These are phyloP conservation scores for Vimba vimba DNA, from an alignment of 2,113 vertebrate species.

Conservation along the genomic window DNA sequence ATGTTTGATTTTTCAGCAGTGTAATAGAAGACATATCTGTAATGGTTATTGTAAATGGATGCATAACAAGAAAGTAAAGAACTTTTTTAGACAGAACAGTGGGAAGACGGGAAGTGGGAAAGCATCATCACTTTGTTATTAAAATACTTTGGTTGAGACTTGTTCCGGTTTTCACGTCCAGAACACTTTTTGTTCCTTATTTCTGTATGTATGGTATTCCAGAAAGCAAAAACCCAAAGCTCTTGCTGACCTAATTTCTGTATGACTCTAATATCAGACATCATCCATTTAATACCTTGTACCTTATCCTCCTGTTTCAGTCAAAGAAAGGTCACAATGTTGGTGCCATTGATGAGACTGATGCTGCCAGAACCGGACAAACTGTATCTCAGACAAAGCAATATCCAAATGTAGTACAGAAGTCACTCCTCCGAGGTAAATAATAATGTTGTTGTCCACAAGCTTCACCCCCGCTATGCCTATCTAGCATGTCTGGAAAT, in stretches of 20 bases:
- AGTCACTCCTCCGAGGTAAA: conserved; percentile 71
- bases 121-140: neutral
- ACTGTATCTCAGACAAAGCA: conserved; percentile 3
- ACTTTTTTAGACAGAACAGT: neutral
- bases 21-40: neutral
- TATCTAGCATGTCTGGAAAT: conserved; percentile 7
- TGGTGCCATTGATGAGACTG: conserved; percentile 29
- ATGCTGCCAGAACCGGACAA: neutral
- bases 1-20: neutral
- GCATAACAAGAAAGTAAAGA: neutral
- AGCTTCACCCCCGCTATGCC: neutral
- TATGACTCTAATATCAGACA: neutral
- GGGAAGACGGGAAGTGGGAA: neutral
- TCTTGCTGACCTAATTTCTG: conserved; percentile 2
- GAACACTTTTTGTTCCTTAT: neutral
- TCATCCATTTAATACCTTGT: conserved; percentile 2
- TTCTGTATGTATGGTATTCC: neutral
- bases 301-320: conserved; percentile 58
- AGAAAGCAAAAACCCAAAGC: neutral
- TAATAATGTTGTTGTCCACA: no score
- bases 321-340: neutral
- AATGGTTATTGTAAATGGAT: neutral
- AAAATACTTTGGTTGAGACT: neutral
- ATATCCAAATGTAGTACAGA: conserved; percentile 68
- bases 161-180: neutral